phyloP scores from a whole-genome alignment of 2,113 vertebrate species.

The Podilymbus podiceps region DNA sequence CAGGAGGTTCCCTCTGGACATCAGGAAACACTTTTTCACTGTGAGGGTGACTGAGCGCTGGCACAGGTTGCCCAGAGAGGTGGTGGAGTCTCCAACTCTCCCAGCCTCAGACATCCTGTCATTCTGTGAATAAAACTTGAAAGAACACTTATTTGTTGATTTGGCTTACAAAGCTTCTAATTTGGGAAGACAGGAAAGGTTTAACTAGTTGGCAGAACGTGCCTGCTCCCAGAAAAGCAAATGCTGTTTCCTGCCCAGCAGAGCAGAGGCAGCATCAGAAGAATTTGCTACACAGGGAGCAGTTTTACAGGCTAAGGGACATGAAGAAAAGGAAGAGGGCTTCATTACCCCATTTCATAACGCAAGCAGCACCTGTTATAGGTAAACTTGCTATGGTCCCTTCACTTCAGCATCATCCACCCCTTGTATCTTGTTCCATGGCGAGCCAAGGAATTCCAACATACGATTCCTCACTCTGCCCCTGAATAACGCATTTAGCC shows the following conservation, averaged over 20 bases:
- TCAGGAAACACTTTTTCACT: not conserved
- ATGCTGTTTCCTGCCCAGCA: not conserved
- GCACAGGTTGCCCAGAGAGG: not conserved
- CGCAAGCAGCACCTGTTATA: not conserved
- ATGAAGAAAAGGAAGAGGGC: not conserved
- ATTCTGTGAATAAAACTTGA: not conserved
- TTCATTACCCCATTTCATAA: not conserved
- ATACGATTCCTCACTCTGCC: rapidly evolving
- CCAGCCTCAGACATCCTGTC: not conserved
- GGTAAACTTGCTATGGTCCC: not conserved
- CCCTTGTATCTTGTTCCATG: not conserved
- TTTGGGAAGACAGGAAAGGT: not conserved
- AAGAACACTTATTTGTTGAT: not conserved
- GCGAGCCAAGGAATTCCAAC: not conserved
- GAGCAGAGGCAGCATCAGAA: not conserved
- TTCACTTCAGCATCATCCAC: not conserved
- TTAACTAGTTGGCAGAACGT: not conserved
- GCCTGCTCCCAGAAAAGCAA: not conserved
- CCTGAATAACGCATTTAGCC: not conserved
- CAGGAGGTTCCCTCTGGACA: not conserved
- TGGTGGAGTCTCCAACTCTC: not conserved
- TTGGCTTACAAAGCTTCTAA: not conserved
- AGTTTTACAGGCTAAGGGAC: not conserved
- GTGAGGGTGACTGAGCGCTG: rapidly evolving
- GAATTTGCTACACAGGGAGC: not conserved